phyloP scores from a whole-genome alignment of 92 coral and sea anemone genomes.

The Epizoanthus scotinus region DNA sequence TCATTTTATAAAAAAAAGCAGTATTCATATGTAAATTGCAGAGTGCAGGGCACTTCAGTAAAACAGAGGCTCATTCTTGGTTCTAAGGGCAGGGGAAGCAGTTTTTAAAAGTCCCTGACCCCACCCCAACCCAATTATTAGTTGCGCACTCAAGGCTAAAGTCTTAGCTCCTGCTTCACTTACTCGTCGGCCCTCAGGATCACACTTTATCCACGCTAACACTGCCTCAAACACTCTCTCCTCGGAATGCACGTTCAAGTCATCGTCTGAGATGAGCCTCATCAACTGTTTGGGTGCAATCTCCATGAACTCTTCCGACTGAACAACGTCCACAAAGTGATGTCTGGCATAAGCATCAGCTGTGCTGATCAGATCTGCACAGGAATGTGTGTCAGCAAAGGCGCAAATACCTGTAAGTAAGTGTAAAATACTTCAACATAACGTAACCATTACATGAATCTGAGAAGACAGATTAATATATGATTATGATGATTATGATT shows the following conservation, averaged over 20 bases:
- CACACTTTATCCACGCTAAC: conserved; percentile 94
- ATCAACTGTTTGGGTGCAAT: conserved; percentile 75
- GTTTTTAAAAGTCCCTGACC: too few relatives aligned
- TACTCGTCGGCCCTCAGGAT: conserved; percentile 75
- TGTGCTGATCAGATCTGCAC: conserved; percentile 68
- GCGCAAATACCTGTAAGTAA: conserved; percentile 82
- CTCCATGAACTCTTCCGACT: conserved; percentile 94
- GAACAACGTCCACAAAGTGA: conserved; percentile 95
- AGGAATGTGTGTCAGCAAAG: conserved; percentile 91
- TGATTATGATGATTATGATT: too few relatives aligned
- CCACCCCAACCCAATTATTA: too few relatives aligned
- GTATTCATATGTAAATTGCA: too few relatives aligned
- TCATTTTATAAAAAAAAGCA: too few relatives aligned
- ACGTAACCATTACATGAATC: neutral
- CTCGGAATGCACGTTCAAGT: conserved; percentile 87
- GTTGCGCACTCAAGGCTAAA: too few relatives aligned
- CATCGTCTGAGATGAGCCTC: conserved; percentile 82
- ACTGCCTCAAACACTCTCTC: conserved; percentile 98
- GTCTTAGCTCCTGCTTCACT: neutral
- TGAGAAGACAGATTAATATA: neutral
- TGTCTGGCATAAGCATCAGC: conserved; percentile 88
- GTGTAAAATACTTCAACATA: neutral
- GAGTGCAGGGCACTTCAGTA: too few relatives aligned
- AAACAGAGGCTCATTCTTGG: too few relatives aligned
- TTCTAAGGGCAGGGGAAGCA: too few relatives aligned